These are phyloP conservation scores for Drosophila atroscutellata DNA, from an alignment of 2,888 invertebrate genomes.

Conservation along the genomic window DNA sequence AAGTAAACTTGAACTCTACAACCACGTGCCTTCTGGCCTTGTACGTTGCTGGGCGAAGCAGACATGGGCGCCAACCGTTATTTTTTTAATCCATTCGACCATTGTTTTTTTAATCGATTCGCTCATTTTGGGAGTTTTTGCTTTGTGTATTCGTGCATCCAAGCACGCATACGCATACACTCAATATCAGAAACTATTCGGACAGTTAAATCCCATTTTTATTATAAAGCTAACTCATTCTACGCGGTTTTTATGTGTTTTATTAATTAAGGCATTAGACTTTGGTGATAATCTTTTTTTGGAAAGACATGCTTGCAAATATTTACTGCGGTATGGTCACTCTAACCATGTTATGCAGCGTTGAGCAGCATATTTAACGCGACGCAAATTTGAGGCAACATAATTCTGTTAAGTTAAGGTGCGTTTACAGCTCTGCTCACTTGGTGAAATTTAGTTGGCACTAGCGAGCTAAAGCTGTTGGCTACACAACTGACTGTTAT, in stretches of 20 bases:
- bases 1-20: conserved; percentile 41
- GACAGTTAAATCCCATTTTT: background rate
- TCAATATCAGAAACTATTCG: background rate
- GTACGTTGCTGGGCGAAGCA: conserved; percentile 6
- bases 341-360: background rate
- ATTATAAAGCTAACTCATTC: background rate
- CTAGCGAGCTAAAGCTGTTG: background rate
- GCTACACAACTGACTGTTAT: background rate
- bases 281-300: background rate
- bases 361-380: background rate
- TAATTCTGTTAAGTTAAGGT: conserved; percentile 3
- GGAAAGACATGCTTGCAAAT: background rate
- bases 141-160: too few relatives aligned
- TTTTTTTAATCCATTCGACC: background rate
- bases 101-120: background rate
- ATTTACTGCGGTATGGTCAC: conserved; percentile 13
- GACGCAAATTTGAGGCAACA: conserved; percentile 5
- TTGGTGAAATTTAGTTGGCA: background rate
- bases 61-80: background rate
- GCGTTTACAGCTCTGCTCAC: background rate
- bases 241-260: background rate
- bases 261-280: background rate
- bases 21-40: conserved; percentile 28
- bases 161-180: background rate
- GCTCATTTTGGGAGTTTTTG: background rate